Conservation (phyloP, 2,113 vertebrate species). For the Struthidea cinerea region DNA sequence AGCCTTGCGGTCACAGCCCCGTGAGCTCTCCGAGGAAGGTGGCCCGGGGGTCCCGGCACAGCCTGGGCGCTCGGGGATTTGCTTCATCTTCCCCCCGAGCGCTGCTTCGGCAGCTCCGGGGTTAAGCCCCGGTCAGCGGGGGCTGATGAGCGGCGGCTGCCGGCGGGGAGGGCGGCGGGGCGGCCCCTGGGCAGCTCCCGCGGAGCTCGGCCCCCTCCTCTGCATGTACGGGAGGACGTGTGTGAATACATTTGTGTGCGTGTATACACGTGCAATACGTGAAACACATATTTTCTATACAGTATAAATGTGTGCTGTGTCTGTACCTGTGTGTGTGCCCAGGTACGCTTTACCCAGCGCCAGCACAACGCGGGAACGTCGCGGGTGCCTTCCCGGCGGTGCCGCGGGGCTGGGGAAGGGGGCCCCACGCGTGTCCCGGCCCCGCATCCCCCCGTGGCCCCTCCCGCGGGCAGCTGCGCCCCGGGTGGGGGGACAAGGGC, state of each 20-base stretch:
- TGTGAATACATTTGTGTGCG: accelerated
- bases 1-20: background rate
- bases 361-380: background rate
- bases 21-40: no score
- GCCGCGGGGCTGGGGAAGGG: background rate
- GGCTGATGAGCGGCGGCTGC: background rate
- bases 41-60: accelerated
- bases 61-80: accelerated
- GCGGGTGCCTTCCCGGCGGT: background rate
- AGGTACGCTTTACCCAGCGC: background rate
- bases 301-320: accelerated
- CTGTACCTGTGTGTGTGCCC: accelerated
- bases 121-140: background rate
- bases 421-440: background rate
- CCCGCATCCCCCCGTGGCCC: background rate
- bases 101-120: background rate
- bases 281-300: accelerated
- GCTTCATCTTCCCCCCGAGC: background rate
- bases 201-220: background rate
- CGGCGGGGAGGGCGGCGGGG: background rate
- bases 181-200: background rate
- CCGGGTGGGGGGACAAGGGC: background rate
- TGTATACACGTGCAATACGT: accelerated
- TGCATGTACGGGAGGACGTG: accelerated
- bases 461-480: background rate